Base-by-base conservation (phyloP, 2,888 invertebrate genomes). In the Aporophyla nigra region DNA sequence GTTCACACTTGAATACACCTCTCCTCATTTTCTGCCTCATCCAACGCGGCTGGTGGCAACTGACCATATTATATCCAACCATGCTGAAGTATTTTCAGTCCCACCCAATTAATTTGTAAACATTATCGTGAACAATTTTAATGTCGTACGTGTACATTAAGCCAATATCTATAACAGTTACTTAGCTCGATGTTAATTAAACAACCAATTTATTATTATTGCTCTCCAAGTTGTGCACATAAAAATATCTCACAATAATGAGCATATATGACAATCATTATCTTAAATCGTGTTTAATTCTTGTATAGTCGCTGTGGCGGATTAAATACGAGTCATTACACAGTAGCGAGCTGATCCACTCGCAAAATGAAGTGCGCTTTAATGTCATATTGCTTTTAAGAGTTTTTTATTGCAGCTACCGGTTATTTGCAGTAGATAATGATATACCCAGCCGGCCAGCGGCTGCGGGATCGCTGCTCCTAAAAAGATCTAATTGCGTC, bases 401-500 rank as follows among this genome's bases (percentile, higher is more conserved):
- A 76, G 69, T 73, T 86, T 87, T 81, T 83, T 85, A 74, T 78
- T 81, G 66, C 27, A 71, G 70, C 49, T 78, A 83, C 84, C 83
- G 84, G 82, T 88, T 89, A 86, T 89, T 89, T 88, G 83, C 83
- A 76, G 82, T 78, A 81, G 88, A 83, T 91, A 92, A 93, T 91
- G 89, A 91, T 91, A 91, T 88, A 86, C 85, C 87, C 84, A 85
- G 86, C 85, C 83, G 87, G 86, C 84, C 27, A 71, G 59, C 80
- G 84, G 80, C 86, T 79, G 80, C 76, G 67, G 74, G 75, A 86
- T 84, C 80, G 83, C 62, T 72, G 74, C 82, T 86, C 89, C 91
- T 87, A 92, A 93, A 93, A 92, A 88, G 90, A 91, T 93, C 92
- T 93, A 94, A 93, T 93, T 93, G 92, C 89, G 82, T 85, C 87